A percentile compares a stretch with the other conserved stretches of the same genome.
phyloP scores from a whole-genome alignment of 2,113 vertebrate species.

The Melanostigma gelatinosum region DNA sequence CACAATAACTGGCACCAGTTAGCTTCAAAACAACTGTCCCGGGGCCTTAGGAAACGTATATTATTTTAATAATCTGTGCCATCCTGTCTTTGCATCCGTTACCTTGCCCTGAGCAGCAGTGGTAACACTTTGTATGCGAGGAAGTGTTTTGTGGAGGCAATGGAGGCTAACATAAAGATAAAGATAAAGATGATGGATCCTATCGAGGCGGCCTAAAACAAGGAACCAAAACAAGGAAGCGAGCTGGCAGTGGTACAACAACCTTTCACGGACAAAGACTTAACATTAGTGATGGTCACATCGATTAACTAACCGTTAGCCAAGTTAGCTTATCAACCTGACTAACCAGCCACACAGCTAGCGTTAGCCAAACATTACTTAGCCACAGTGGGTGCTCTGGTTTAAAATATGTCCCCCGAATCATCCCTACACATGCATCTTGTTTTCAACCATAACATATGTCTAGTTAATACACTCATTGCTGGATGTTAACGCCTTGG shows the following conservation, averaged over 20 bases:
- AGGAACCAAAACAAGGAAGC: conserved; percentile 49
- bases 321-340: conserved; percentile 38
- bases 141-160: conserved; percentile 12
- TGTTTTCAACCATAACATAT: rapidly evolving
- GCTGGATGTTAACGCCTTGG: conserved; percentile 30
- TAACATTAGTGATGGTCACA: conserved; percentile 20
- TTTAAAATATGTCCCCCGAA: not conserved
- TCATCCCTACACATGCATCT: not conserved
- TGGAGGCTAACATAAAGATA: not conserved
- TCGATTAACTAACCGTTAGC: conserved; percentile 55
- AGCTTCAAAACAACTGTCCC: not conserved
- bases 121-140: not conserved
- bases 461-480: not conserved
- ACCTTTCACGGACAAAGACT: conserved; percentile 46
- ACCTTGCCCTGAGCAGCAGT: no score
- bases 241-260: conserved; percentile 20
- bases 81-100: no score
- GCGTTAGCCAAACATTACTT: conserved; percentile 52
- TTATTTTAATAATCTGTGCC: no score
- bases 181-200: not conserved
- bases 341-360: conserved; percentile 52
- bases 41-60: no score
- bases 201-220: not conserved
- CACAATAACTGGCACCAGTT: not conserved
- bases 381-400: conserved; percentile 15